Evolutionary conservation across 2,797 vertebrate species (phyloP).

Genomic region (Brotula barbata): DNA sequence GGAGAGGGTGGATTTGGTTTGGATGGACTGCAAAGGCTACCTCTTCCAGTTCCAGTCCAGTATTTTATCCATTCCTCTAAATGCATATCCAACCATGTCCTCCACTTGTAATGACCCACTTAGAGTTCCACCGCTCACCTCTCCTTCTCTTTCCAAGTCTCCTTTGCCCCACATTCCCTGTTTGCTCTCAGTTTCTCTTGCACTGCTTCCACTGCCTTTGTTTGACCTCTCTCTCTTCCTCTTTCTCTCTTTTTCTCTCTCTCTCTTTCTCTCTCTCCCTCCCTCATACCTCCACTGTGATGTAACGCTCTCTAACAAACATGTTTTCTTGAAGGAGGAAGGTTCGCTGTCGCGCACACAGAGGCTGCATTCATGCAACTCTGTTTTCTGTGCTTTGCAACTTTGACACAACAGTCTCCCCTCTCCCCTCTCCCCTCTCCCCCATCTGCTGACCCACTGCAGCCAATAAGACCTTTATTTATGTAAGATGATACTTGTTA

Average conservation of each 20-base stretch:
- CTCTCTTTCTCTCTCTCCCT: conserved; percentile 14
- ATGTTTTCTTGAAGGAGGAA: conserved; percentile 66
- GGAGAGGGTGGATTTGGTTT: background rate
- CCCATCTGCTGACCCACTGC: conserved; percentile 30
- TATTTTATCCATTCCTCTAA: too few species aligned
- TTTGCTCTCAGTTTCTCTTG: too few species aligned
- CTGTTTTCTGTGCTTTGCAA: conserved; percentile 55
- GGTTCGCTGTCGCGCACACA: conserved; percentile 46
- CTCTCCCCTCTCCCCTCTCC: conserved; percentile 40
- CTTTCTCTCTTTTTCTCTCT: conserved; percentile 23
- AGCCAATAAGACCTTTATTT: conserved; percentile 56
- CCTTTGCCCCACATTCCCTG: conserved; percentile 11
- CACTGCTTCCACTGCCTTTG: too few species aligned
- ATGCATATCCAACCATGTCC: background rate
- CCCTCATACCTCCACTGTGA: conserved; percentile 56
- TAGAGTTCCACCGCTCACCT: conserved; percentile 5
- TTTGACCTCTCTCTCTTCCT: conserved; percentile 8
- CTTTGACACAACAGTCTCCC: conserved; percentile 41
- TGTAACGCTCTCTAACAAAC: conserved; percentile 61
- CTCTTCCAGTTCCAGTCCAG: too few species aligned
- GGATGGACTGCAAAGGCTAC: background rate
- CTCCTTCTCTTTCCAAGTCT: conserved; percentile 9
- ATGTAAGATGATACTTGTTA: conserved; percentile 56
- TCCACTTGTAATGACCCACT: conserved; percentile 6
- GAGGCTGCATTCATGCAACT: conserved; percentile 62